These are phyloP conservation scores for Acipenser ruthenus DNA, from an alignment of 2,797 vertebrate genomes.

Conservation along the genomic window DNA sequence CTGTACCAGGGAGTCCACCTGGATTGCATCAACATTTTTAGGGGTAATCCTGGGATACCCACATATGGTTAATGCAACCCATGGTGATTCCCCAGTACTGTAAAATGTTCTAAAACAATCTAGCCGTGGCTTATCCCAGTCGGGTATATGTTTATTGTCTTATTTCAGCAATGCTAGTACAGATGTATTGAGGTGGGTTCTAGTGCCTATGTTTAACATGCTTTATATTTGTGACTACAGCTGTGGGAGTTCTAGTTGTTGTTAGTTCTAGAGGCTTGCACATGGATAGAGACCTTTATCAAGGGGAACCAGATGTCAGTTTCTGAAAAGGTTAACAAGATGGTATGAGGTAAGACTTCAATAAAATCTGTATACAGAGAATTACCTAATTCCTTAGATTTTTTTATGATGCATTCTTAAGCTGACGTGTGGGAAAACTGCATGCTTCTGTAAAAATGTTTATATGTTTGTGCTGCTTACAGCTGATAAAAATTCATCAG, in stretches of 20 bases:
- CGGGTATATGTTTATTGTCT: too few species aligned
- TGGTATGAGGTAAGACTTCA: not conserved
- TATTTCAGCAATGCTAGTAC: too few species aligned
- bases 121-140: too few species aligned
- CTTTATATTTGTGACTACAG: not conserved
- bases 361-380: not conserved
- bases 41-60: too few species aligned
- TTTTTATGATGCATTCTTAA: not conserved
- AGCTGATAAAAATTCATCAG: too few species aligned
- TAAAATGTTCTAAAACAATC: too few species aligned
- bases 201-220: not conserved
- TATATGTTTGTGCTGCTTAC: not conserved
- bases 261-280: too few species aligned
- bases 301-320: conserved; percentile 2
- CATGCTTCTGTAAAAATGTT: not conserved
- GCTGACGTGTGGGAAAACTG: not conserved
- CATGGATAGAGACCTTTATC: not conserved
- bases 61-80: too few species aligned
- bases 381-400: not conserved
- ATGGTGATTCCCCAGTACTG: too few species aligned
- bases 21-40: too few species aligned
- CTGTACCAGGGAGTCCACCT: too few species aligned
- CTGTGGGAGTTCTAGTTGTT: not conserved
- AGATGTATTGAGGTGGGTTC: not conserved
- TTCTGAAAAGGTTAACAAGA: not conserved